phyloP scores from a whole-genome alignment of 2,113 vertebrate species.

The Chamaea fasciata region DNA sequence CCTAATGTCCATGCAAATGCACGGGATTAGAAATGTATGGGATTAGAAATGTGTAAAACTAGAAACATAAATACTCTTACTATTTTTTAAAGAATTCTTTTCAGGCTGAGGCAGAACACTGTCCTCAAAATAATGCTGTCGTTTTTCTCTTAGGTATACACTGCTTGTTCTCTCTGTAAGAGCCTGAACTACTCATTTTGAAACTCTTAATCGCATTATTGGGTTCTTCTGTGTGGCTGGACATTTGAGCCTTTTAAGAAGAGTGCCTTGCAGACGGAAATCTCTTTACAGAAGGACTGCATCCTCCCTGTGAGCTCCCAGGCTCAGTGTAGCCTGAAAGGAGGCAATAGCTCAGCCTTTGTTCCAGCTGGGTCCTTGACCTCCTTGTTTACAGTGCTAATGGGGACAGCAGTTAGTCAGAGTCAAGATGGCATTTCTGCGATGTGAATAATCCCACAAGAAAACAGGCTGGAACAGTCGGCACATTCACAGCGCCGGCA shows the following conservation, averaged over 20 bases:
- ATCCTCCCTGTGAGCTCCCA: background rate
- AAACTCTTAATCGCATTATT: background rate
- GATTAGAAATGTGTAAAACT: background rate
- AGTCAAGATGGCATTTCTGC: constrained; percentile 53
- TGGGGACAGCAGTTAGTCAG: constrained; percentile 42
- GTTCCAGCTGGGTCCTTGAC: constrained; percentile 36
- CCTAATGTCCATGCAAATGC: background rate
- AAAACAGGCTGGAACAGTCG: constrained; percentile 41
- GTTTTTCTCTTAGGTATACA: background rate
- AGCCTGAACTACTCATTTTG: background rate
- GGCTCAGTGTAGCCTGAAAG: background rate
- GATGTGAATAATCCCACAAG: constrained; percentile 47
- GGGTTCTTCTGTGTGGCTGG: background rate
- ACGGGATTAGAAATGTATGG: background rate
- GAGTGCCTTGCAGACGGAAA: background rate
- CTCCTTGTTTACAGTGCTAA: constrained; percentile 46
- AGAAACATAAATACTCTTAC: background rate
- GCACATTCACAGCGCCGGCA: constrained; percentile 24
- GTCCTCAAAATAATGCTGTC: background rate
- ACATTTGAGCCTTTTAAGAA: background rate
- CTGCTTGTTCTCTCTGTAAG: background rate
- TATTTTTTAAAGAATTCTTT: background rate
- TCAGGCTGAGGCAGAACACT: background rate
- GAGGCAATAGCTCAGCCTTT: constrained; percentile 49
- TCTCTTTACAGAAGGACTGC: background rate